Base-by-base conservation (phyloP, 2,888 invertebrate genomes). In the Ramazzottius varieornatus region DNA sequence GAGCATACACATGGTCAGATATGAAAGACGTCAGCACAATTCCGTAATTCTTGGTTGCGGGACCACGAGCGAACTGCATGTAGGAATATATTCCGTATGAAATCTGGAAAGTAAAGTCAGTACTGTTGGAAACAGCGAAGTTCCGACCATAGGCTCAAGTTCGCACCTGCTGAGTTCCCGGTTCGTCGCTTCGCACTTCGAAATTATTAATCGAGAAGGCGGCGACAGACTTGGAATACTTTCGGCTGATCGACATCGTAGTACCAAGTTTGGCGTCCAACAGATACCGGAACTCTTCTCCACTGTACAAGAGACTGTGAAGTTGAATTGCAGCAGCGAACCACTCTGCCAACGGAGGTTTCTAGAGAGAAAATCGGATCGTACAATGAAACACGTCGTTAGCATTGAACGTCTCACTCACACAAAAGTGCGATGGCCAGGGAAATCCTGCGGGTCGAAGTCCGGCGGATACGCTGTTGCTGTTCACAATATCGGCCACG, bases 201-300 rank as follows among this genome's bases (percentile, higher is more conserved):
- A 54, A 54, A 29, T 24, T 54, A 24, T 29, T 54, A 29, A 29
- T 24, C 13, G 54, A n/a, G 29, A 54, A 54, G 13, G 29, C 54
- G 24, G 54, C 54, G 29, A 54, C 54, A n/a, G 54, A 54, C 24
- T 29, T 54, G 4, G 20, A n/a, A 24, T 54, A 54, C 29, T 54
- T 54, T 16, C 54, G 54, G 54, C 54, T 54, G 54, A 54, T 54
- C n/a, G 54, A 54, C 54, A 54, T 54, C 4, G 54, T 29, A 24
- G 16, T 16, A 8, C 54, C 54, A 4, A 54, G 54, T 54, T 29
- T 16, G 54, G 16, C 24, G 54, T 54, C 54, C 54, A 54, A 24
- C 54, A 54, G 29, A 29, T 4, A 16, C 4, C 54, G 54, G 29
- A 54, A 54, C 24, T 54, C 54, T 54, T 54, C 54, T 4, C 54